Evolutionary conservation across 2,888 invertebrate species (phyloP), one percentile per base, ranked within the genome.

Genomic region (Volucella inanis): DNA sequence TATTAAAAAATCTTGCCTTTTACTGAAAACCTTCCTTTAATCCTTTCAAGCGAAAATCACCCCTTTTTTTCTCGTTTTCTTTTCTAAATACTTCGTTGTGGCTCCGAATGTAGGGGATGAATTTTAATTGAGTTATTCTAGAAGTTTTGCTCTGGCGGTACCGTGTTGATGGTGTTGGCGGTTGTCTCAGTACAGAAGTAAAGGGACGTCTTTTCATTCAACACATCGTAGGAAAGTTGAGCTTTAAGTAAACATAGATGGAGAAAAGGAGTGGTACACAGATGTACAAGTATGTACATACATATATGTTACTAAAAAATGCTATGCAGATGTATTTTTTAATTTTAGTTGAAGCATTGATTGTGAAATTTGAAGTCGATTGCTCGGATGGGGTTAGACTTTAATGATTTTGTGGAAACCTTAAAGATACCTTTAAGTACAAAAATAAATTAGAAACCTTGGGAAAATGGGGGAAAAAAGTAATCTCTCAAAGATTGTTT

Each of bases 111-210:
- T 45, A 55, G 62, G 68, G 81, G 75, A 55, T 75, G 81, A 70
- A 81, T 81, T 81, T 81, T 81, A 81, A 81, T 81, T 81, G 81
- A 81, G 81, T 81, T 81, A 81, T 81, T 81, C 74, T 70, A 55
- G 57, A 70, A 81, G 81, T 71, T 81, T 70, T 62, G 50, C 70
- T 22, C 55, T 39, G 43, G 61, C 10, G 14, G 50, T 39, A 31
- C 6, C 15, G 18, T 22, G 10, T 8, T 12, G 31, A 43, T 11
- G 41, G 39, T 18, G 61, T 39, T 8, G 18, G 41, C n/a, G 18
- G 52, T 43, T 15, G 55, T 43, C 6, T 31, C 31, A 31, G 31
- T 6, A 31, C 6, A 6, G 31, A 0, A 31, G 43, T 54, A 15
- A 41, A 47, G 41, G 64, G 57, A 41, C 55, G 64, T 41, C 55